Evolutionary conservation across 2,888 invertebrate genomes (phyloP), one percentile per base, ranked within the genome.

Genomic region (Mantis religiosa): DNA sequence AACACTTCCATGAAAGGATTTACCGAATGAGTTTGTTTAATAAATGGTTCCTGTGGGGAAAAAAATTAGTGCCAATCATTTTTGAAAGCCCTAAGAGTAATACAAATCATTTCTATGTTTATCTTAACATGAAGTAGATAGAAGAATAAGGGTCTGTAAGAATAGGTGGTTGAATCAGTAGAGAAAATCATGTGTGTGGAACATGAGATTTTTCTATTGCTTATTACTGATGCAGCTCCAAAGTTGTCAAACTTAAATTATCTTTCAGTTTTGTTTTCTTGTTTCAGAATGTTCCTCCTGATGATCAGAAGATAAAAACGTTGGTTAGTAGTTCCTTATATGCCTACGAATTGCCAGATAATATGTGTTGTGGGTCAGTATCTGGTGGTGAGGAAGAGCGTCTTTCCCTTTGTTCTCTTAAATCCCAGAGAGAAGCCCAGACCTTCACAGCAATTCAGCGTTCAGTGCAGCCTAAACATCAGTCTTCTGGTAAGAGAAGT

Each of bases 311-410:
- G 83, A 89, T 90, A 25, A 92, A 93, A 90, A 92, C 92, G 9
- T 91, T 92, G 87, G 91, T 92, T 20, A 92, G 93, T 82, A 92
- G 93, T 85, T 91, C 92, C 41, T 93, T 97, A 90, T 95, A 95
- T 92, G 96, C 96, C 15, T 97, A 96, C 93, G 96, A 97, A 93
- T 92, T 97, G 91, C 96, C 96, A 87, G 93, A 93, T 81, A 90
- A 34, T 15, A 82, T 82, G 82, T 82, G 87, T 34, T 87, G 82
- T 34, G 87, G 87, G 9, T 87, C 87, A 12, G 34, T 91, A 83
- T 89, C 91, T 9, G 90, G 90, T 81, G 91, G 91, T 12, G 92
- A 92, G 87, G 92, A 92, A 89, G 91, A 92, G 89, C 90, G 91
- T 28, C 88, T 91, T 30, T 91, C 91, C 25, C 90, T 91, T 87